These are phyloP conservation scores for Calephelis perditalis DNA, from an alignment of 2,888 invertebrate genomes.

Conservation along the genomic window DNA sequence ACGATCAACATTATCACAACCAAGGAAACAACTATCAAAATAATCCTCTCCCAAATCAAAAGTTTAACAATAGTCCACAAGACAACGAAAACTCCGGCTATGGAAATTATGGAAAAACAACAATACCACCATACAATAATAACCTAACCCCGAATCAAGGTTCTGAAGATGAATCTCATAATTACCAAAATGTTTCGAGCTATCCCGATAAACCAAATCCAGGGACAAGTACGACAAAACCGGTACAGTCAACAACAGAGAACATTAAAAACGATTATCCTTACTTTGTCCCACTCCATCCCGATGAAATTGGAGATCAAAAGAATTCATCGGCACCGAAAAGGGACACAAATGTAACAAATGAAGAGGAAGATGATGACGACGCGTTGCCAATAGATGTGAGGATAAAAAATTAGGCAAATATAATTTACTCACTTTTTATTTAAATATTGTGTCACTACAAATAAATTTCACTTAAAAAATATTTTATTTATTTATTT, in stretches of 20 bases:
- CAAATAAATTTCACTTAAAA: background rate
- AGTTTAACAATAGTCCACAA: slow-evolving; percentile 21
- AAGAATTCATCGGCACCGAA: slow-evolving; percentile 52
- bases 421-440: slow-evolving; percentile 5
- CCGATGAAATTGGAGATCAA: slow-evolving; percentile 40
- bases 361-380: slow-evolving; percentile 44
- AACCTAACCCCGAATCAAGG: background rate
- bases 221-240: slow-evolving; percentile 20
- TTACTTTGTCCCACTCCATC: slow-evolving; percentile 50
- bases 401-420: slow-evolving; percentile 45
- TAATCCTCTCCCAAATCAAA: slow-evolving; percentile 16
- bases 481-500: background rate
- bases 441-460: slow-evolving; percentile 1
- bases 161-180: background rate
- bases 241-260: slow-evolving; percentile 36
- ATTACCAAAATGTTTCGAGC: slow-evolving; percentile 12
- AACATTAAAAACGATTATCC: slow-evolving; percentile 46
- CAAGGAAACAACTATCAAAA: slow-evolving; percentile 4
- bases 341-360: slow-evolving; percentile 45
- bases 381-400: slow-evolving; percentile 45
- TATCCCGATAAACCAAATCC: slow-evolving; percentile 22
- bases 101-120: background rate
- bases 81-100: slow-evolving; percentile 5
- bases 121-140: slow-evolving; percentile 15
- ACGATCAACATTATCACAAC: background rate